Percentiles rank a stretch among this genome's conserved stretches.
Evolutionary conservation across 1,140 invertebrate genomes (phyloP).

Genomic region (Papilio helenus): DNA sequence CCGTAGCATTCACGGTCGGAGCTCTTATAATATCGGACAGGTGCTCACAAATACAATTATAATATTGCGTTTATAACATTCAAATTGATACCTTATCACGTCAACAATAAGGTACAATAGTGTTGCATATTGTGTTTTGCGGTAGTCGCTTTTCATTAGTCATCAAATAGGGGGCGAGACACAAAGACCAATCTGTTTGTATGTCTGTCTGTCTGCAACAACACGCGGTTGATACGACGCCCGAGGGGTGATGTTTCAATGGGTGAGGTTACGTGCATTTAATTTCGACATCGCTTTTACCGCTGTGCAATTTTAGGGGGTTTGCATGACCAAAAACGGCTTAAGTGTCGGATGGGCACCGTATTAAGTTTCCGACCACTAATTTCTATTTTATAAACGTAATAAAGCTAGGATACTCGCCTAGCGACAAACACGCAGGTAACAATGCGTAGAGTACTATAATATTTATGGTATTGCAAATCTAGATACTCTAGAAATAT

Average conservation of each 20-base stretch:
- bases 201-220: constrained; percentile 71
- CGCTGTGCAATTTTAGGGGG: constrained; percentile 40
- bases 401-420: background rate
- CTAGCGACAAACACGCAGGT: background rate
- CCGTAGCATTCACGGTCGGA: background rate
- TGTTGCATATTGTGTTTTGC: background rate
- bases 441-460: background rate
- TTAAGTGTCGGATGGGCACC: background rate
- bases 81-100: background rate
- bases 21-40: constrained; percentile 40
- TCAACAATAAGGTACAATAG: background rate
- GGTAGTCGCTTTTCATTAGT: constrained; percentile 55
- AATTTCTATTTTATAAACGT: background rate
- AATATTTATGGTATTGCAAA: background rate
- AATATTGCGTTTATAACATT: background rate
- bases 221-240: constrained; percentile 68
- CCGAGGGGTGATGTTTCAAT: constrained; percentile 66
- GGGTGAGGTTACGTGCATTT: constrained; percentile 53
- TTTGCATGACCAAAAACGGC: constrained; percentile 34
- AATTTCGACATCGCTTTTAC: constrained; percentile 53
- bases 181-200: constrained; percentile 69
- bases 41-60: constrained; percentile 28
- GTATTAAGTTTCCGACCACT: background rate
- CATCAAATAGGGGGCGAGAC: constrained; percentile 57
- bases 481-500: background rate